These are phyloP conservation scores for Dryobotodes eremita DNA, from an alignment of 2,888 invertebrate genomes.

Conservation along the genomic window DNA sequence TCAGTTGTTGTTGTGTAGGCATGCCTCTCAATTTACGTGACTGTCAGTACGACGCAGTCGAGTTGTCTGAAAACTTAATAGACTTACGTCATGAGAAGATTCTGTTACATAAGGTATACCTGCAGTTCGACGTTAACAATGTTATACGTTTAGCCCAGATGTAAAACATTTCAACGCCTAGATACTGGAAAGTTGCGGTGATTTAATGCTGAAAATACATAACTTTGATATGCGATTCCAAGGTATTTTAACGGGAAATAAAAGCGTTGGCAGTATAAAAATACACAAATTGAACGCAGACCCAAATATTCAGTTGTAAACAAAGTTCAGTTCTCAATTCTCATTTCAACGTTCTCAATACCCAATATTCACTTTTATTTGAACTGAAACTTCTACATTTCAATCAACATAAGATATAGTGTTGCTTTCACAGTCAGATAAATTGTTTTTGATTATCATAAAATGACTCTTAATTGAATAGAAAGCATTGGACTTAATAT, in stretches of 20 bases:
- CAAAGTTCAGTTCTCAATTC: conserved; percentile 49
- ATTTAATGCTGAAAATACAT: conserved; percentile 29
- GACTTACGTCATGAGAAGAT: neutral
- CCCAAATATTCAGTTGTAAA: conserved; percentile 55
- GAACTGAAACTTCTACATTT: conserved; percentile 4
- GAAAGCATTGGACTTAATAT: neutral
- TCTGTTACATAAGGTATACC: neutral
- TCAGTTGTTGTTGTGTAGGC: neutral
- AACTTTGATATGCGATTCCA: conserved; percentile 25
- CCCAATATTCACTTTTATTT: conserved; percentile 27
- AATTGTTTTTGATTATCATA: neutral
- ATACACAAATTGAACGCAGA: conserved; percentile 36
- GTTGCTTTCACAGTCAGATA: neutral
- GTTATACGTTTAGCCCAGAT: neutral
- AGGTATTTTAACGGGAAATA: conserved; percentile 29
- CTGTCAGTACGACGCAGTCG: neutral
- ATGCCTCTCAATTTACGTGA: neutral
- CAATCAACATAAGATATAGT: conserved; percentile 2
- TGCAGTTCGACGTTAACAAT: neutral
- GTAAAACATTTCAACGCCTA: conserved; percentile 4
- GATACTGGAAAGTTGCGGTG: neutral
- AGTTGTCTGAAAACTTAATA: neutral
- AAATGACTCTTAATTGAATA: conserved; percentile 8
- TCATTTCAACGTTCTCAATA: conserved; percentile 39
- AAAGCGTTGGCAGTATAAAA: conserved; percentile 44